Conservation (phyloP, 2,113 vertebrate genomes). For the Corythaeola cristata region DNA sequence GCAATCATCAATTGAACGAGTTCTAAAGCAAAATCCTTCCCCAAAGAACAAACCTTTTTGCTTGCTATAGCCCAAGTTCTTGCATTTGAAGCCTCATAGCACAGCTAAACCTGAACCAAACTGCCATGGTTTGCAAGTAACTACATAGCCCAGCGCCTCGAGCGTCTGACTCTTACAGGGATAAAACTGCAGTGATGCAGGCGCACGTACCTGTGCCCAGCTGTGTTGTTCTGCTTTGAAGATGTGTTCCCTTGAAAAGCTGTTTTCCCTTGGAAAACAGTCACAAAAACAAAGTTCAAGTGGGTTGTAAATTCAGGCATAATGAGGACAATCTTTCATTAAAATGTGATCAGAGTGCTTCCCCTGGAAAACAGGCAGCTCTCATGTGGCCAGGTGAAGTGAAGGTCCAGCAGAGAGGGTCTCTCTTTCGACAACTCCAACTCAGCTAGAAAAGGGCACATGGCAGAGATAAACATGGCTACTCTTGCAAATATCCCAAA, state of each 20-base stretch:
- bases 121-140: not conserved
- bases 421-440: not conserved
- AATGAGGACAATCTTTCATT: not conserved
- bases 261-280: not conserved
- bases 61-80: not conserved
- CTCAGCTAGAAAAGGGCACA: not conserved
- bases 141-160: not conserved
- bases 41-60: not conserved
- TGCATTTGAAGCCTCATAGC: not conserved
- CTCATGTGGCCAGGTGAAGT: accelerated
- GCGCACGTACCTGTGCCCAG: accelerated
- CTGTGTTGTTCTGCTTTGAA: not conserved
- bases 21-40: not conserved
- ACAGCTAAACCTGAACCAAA: not conserved
- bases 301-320: not conserved
- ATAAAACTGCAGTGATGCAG: not conserved
- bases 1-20: not conserved
- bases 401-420: not conserved
- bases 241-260: not conserved
- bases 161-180: not conserved
- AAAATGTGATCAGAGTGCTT: not conserved
- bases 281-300: not conserved
- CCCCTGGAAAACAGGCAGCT: not conserved
- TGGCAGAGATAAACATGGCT: not conserved
- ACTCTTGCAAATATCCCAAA: not conserved